phyloP scores from a whole-genome alignment of 2,797 vertebrate species.

The Loriculus beryllinus region DNA sequence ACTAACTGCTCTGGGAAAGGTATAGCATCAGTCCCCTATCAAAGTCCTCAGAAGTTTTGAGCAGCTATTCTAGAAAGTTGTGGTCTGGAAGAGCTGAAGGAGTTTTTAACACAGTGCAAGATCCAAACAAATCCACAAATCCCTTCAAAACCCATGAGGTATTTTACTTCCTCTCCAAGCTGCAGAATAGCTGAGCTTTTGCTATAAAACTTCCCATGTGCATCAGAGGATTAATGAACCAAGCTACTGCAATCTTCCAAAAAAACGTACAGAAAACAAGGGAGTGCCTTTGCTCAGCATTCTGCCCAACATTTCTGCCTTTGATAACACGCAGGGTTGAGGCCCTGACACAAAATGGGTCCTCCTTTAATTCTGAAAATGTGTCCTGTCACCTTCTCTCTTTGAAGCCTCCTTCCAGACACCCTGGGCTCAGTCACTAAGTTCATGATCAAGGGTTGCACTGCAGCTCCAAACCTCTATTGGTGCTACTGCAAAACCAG shows the following conservation, averaged over 20 bases:
- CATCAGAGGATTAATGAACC: background rate
- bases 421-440: no score
- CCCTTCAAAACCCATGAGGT: background rate
- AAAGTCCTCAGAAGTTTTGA: background rate
- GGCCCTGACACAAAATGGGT: background rate
- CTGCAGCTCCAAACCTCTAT: background rate
- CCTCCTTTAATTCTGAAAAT: background rate
- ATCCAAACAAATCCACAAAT: background rate
- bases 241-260: background rate
- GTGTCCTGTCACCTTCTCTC: background rate
- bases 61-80: background rate
- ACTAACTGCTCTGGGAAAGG: background rate
- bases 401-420: background rate
- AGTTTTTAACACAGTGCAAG: background rate
- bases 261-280: background rate
- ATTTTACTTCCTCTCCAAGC: background rate
- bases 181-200: background rate
- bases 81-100: background rate
- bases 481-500: background rate
- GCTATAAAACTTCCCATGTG: background rate
- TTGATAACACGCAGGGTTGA: background rate
- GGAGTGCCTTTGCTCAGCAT: background rate
- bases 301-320: background rate
- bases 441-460: background rate
- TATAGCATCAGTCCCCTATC: rapidly evolving